Base-by-base conservation (phyloP, 1,140 invertebrate genomes). In the Holotrichia oblita region DNA sequence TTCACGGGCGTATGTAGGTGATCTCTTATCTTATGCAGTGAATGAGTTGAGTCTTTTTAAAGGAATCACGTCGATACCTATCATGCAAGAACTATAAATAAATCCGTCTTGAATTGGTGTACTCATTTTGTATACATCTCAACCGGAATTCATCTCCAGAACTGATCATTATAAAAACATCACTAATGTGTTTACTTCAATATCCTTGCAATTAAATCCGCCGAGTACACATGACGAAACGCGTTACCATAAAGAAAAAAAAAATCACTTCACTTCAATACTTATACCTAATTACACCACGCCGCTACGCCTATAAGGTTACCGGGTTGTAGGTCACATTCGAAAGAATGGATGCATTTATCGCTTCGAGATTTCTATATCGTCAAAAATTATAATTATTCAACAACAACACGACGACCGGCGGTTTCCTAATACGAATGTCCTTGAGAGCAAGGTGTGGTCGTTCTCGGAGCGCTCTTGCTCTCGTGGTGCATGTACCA, bases 321-420 rank as follows among this genome's bases (percentile, higher is more conserved):
- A 69, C 8, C 20, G 3, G 61, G 61, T 69, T 69, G 61, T 69
- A 69, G 61, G 61, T 69, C 22, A 69, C 61, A 27, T 20, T 34
- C 14, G 22, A 7, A 69, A 69, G 22, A 12, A 34, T 34, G 24
- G 61, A 69, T 69, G 22, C 61, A 69, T 24, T 69, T 44, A 9
- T 22, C 59, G 59, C 59, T 17, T 61, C n/a, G 20, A 20, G 59
- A 61, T 22, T 61, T 69, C 20, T 69, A 27, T 69, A 27, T 22
- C 61, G 22, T 69, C 61, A 34, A 24, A 69, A 69, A 69, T 69
- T 69, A 69, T 69, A 69, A 69, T 34, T 27, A 69, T 69, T 69
- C 61, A 69, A 10, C 61, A 34, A 34, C 27, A 34, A 34, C n/a
- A 48, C 44, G 3, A 34, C 27, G 27, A 34, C 17, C 9, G 22